Evolutionary conservation across 1,140 invertebrate species (phyloP).

Genomic region (Chironomus striatipennis): DNA sequence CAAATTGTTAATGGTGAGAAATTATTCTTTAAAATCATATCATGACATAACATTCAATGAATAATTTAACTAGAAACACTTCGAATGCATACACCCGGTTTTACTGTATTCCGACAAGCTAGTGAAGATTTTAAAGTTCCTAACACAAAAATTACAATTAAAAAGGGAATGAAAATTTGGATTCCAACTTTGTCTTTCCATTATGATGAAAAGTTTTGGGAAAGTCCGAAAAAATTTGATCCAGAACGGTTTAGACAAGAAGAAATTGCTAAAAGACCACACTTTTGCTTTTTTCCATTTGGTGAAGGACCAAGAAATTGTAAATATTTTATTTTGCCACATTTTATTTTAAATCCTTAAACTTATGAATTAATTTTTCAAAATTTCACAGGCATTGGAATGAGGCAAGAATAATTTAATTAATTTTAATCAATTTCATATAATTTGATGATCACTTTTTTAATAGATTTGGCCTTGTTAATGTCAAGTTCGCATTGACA

Average conservation of each 20-base stretch:
- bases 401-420: neutral
- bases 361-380: too few relatives aligned
- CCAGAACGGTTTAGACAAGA: conserved; percentile 48
- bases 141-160: conserved; percentile 39
- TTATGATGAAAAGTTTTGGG: conserved; percentile 34
- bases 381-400: conserved; percentile 40
- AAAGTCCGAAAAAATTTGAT: conserved; percentile 50
- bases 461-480: neutral
- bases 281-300: conserved; percentile 39
- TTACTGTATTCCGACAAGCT: conserved; percentile 41
- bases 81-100: conserved; percentile 45
- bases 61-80: conserved; percentile 50
- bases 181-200: conserved; percentile 36
- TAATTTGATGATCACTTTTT: neutral
- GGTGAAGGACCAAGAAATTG: conserved; percentile 53
- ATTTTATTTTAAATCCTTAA: too few relatives aligned
- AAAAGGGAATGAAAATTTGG: conserved; percentile 36
- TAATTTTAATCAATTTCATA: neutral
- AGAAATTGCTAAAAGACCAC: conserved; percentile 9
- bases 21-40: neutral
- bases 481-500: neutral
- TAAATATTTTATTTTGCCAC: conserved; percentile 39
- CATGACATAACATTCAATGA: too few relatives aligned
- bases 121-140: conserved; percentile 38
- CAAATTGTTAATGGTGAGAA: conserved; percentile 43